Evolutionary conservation across 2,113 vertebrate species (phyloP).

Genomic region (Machaerirhynchus nigripectus): DNA sequence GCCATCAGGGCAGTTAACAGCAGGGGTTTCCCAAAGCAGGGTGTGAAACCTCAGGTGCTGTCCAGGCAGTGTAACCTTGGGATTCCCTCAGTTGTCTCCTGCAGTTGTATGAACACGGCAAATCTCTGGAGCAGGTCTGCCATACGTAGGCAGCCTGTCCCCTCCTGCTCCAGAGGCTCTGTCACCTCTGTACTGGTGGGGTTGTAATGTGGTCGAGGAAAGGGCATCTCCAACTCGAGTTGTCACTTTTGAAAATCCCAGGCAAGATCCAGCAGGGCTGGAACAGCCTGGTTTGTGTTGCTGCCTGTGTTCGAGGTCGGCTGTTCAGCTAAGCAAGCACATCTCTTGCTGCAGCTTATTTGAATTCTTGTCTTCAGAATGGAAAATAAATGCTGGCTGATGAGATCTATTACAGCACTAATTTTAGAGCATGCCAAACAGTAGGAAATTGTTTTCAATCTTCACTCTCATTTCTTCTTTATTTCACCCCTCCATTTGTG

Average conservation of each 20-base stretch:
- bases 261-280: neutral
- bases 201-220: no score
- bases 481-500: neutral
- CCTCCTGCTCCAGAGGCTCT: neutral
- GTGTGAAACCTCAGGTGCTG: neutral
- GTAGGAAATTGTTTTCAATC: constrained; percentile 28
- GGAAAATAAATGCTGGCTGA: constrained; percentile 43
- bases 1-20: neutral
- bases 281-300: neutral
- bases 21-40: neutral
- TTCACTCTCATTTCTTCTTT: neutral
- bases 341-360: constrained; percentile 26
- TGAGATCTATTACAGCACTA: constrained; percentile 46
- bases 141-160: neutral
- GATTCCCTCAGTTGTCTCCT: neutral
- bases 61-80: neutral
- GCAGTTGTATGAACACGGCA: rapidly evolving
- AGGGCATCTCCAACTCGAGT: neutral
- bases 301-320: neutral
- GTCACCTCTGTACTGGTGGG: neutral
- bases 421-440: constrained; percentile 46
- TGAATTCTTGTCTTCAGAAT: constrained; percentile 39
- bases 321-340: neutral
- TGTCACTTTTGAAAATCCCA: neutral
- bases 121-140: neutral